Evolutionary conservation across 2,888 invertebrate genomes (phyloP).

Genomic region (Epinotia demarniana): DNA sequence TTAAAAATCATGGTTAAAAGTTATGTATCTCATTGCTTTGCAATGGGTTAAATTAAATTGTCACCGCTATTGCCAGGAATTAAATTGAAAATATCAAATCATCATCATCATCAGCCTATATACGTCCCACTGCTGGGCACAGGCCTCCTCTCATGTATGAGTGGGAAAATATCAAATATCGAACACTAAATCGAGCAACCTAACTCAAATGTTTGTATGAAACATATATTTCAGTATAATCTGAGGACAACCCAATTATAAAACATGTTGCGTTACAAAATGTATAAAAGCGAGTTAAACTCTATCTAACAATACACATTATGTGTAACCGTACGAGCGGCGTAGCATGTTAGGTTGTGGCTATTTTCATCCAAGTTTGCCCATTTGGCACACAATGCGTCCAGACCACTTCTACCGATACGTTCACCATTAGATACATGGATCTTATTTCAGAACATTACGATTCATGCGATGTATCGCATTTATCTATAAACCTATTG

Average conservation of each 20-base stretch:
- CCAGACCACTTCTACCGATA: conserved; percentile 30
- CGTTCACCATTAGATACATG: conserved; percentile 37
- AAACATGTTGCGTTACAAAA: neutral
- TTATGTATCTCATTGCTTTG: too few relatives aligned
- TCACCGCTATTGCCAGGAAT: too few relatives aligned
- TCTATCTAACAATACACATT: conserved; percentile 26
- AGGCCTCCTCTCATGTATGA: too few relatives aligned
- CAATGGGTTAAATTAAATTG: too few relatives aligned
- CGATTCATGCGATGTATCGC: conserved; percentile 32
- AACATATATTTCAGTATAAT: neutral
- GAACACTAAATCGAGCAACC: too few relatives aligned
- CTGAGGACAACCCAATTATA: neutral
- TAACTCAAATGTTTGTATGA: too few relatives aligned
- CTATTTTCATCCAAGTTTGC: conserved; percentile 42
- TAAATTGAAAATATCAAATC: too few relatives aligned
- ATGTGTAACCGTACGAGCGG: conserved; percentile 21
- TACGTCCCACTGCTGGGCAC: too few relatives aligned
- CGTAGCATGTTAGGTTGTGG: conserved; percentile 24
- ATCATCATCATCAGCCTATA: too few relatives aligned
- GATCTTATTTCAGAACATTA: conserved; percentile 33
- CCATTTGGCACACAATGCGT: conserved; percentile 44
- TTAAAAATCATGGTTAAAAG: too few relatives aligned
- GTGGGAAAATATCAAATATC: too few relatives aligned
- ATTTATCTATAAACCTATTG: conserved; percentile 21
- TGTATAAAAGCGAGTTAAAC: conserved; percentile 20